These are phyloP conservation scores for Xiphophorus hellerii DNA, from an alignment of 2,113 vertebrate species.

Conservation along the genomic window DNA sequence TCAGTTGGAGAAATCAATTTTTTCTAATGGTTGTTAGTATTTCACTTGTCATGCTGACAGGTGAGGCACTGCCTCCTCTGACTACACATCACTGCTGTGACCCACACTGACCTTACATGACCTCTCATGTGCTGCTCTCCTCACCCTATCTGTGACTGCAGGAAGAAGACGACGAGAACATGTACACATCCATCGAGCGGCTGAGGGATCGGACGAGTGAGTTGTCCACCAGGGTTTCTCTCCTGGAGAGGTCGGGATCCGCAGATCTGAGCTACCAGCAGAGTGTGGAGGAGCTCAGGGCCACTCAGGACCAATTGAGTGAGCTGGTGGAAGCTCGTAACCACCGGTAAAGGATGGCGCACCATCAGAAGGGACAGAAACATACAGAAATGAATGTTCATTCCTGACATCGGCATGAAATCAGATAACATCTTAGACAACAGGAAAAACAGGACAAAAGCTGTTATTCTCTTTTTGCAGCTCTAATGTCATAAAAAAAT, in stretches of 20 bases:
- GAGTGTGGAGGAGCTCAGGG: constrained; percentile 84
- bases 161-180: constrained; percentile 89
- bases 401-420: no score
- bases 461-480: no score
- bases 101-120: neutral
- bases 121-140: neutral
- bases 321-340: constrained; percentile 88
- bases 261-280: constrained; percentile 86
- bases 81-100: neutral
- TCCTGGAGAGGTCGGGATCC: constrained; percentile 81
- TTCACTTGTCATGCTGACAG: no score
- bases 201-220: constrained; percentile 85
- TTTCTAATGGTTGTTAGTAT: no score
- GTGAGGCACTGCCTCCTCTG: no score
- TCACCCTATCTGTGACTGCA: constrained; percentile 41
- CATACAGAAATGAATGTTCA: neutral
- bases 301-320: constrained; percentile 83
- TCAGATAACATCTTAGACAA: neutral
- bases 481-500: neutral
- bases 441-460: no score
- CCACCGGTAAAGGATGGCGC: constrained; percentile 76
- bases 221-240: constrained; percentile 84
- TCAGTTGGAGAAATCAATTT: no score
- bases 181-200: constrained; percentile 88
- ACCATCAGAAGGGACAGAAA: neutral